Conservation (phyloP, 2,113 vertebrate genomes). For the Cyanistes caeruleus region DNA sequence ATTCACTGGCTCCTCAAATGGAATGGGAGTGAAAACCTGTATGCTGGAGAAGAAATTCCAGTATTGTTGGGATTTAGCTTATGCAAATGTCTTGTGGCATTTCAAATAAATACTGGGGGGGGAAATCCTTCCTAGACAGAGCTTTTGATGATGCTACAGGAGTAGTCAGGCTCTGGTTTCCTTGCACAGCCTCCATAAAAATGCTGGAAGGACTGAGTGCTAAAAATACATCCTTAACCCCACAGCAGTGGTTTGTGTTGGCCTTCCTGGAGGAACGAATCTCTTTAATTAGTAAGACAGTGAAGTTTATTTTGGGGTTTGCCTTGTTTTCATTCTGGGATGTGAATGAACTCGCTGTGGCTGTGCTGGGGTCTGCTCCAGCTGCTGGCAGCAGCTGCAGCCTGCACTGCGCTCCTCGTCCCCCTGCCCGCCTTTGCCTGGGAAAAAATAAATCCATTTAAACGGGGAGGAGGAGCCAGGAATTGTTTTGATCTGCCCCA, state of each 20-base stretch:
- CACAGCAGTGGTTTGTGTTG: not conserved
- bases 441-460: not conserved
- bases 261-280: not conserved
- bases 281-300: conserved; percentile 44
- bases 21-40: not conserved
- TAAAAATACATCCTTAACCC: conserved; percentile 1
- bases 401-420: accelerated
- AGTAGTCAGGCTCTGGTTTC: not conserved
- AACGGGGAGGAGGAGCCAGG: not conserved
- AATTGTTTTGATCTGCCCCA: not conserved
- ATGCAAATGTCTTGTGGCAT: not conserved
- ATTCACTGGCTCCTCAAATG: not conserved
- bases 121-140: not conserved
- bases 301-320: conserved; percentile 38
- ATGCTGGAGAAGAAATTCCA: not conserved
- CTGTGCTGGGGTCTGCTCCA: not conserved
- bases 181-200: not conserved
- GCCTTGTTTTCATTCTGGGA: conserved; percentile 16
- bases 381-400: conserved; percentile 24
- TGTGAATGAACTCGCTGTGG: conserved; percentile 9
- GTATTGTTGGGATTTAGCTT: not conserved
- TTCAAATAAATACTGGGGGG: not conserved
- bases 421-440: not conserved
- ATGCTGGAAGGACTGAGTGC: not conserved
- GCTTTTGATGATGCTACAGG: not conserved